phyloP scores from a whole-genome alignment of 2,888 invertebrate species.

The Coronaproctus castanopsis region DNA sequence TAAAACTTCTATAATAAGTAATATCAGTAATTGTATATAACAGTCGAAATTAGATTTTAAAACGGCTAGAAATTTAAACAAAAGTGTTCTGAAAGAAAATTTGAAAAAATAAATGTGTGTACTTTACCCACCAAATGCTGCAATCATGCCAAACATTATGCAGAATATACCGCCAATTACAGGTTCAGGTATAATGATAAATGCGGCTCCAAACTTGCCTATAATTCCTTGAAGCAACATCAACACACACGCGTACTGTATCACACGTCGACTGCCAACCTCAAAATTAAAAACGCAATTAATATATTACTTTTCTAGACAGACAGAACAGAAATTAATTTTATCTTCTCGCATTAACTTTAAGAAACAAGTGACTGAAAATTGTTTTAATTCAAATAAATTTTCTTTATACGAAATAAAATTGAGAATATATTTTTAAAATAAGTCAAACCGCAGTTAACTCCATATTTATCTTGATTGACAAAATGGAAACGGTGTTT shows the following conservation, averaged over 20 bases:
- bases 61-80: too few species aligned
- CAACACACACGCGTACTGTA: constrained; percentile 50
- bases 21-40: not conserved
- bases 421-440: too few species aligned
- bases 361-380: not conserved
- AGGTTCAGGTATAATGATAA: constrained; percentile 61
- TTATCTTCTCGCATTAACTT: not conserved
- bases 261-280: constrained; percentile 59
- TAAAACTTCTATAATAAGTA: not conserved
- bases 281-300: constrained; percentile 24
- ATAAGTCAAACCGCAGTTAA: too few species aligned
- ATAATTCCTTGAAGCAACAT: constrained; percentile 56
- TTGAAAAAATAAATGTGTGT: too few species aligned
- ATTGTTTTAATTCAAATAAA: not conserved
- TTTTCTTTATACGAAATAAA: too few species aligned
- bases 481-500: too few species aligned
- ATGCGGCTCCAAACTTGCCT: constrained; percentile 56
- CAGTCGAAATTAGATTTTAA: not conserved
- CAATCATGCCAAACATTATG: constrained; percentile 64
- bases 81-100: too few species aligned
- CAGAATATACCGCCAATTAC: constrained; percentile 62
- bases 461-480: too few species aligned
- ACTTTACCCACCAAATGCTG: constrained; percentile 60
- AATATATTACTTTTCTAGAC: not conserved
- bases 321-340: not conserved